Evolutionary conservation across 2,113 vertebrate genomes (phyloP).

Genomic region (Oncorhynchus nerka): DNA sequence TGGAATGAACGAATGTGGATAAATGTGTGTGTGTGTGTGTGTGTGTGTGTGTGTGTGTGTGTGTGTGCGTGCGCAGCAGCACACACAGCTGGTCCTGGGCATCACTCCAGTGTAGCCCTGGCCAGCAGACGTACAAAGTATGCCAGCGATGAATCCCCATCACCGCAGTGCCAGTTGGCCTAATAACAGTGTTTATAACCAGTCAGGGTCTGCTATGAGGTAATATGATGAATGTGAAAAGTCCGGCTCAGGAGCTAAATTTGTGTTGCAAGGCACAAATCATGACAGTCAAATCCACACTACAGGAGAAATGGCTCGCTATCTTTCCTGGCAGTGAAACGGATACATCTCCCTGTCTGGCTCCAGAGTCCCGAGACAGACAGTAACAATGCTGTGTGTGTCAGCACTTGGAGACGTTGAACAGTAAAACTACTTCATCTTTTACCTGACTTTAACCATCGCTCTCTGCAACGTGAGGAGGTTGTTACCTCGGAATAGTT

Average conservation of each 20-base stretch:
- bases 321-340: slow-evolving; percentile 36
- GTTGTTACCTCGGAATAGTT: no score
- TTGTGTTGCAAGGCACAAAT: slow-evolving; percentile 40
- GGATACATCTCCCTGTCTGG: slow-evolving; percentile 9
- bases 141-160: slow-evolving; percentile 53
- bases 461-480: no score
- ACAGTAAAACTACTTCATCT: slow-evolving; percentile 2
- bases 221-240: slow-evolving; percentile 61
- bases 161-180: slow-evolving; percentile 44
- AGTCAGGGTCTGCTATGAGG: slow-evolving; percentile 50
- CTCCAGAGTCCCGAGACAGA: slow-evolving; percentile 24
- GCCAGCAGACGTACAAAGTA: slow-evolving; percentile 42
- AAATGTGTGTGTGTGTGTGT: no score
- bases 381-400: not conserved
- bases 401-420: slow-evolving; percentile 21
- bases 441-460: slow-evolving; percentile 4
- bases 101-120: slow-evolving; percentile 11
- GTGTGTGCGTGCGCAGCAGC: not conserved
- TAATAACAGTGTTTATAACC: slow-evolving; percentile 35
- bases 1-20: no score
- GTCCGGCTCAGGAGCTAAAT: slow-evolving; percentile 29
- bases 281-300: slow-evolving; percentile 35
- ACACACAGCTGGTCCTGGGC: slow-evolving; percentile 25
- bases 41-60: not conserved
- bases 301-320: slow-evolving; percentile 31